Evolutionary conservation across 2,888 invertebrate genomes (phyloP).

Genomic region (Eilema depressum): DNA sequence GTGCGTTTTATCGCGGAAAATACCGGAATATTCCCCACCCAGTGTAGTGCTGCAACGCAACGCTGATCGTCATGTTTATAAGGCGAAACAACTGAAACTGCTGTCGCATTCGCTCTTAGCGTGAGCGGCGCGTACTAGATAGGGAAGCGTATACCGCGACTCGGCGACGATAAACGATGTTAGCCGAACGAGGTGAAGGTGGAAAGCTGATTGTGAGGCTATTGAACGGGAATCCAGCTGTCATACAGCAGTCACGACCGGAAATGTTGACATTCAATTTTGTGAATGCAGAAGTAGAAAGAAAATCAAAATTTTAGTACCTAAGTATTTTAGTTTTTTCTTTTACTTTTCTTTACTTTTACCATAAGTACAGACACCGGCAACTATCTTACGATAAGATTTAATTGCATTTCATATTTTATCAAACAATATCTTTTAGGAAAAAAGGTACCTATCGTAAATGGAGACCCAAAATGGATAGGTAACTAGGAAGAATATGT

Average conservation of each 20-base stretch:
- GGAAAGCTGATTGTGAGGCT: conserved; percentile 66
- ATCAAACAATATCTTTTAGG: background rate
- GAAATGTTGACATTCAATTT: background rate
- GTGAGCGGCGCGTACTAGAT: conserved; percentile 47
- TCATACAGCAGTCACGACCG: conserved; percentile 12
- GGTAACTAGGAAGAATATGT: background rate
- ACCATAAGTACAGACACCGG: background rate
- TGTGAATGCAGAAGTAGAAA: background rate
- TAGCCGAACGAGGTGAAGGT: conserved; percentile 72
- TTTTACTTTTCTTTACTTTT: too few relatives aligned
- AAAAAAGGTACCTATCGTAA: too few relatives aligned
- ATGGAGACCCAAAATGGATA: background rate
- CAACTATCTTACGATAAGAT: background rate
- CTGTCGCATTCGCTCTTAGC: conserved; percentile 52
- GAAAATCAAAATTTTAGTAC: background rate
- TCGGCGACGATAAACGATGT: conserved; percentile 48
- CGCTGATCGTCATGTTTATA: conserved; percentile 50
- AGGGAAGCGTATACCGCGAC: conserved; percentile 47
- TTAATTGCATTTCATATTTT: background rate
- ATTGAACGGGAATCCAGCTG: conserved; percentile 62
- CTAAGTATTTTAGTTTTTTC: too few relatives aligned
- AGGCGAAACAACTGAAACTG: conserved; percentile 53
- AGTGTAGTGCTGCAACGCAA: conserved; percentile 60
- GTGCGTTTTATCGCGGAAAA: conserved; percentile 57
- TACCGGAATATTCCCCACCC: conserved; percentile 73